phyloP scores from a whole-genome alignment of 2,888 invertebrate genomes.

The Schizaphis graminum region DNA sequence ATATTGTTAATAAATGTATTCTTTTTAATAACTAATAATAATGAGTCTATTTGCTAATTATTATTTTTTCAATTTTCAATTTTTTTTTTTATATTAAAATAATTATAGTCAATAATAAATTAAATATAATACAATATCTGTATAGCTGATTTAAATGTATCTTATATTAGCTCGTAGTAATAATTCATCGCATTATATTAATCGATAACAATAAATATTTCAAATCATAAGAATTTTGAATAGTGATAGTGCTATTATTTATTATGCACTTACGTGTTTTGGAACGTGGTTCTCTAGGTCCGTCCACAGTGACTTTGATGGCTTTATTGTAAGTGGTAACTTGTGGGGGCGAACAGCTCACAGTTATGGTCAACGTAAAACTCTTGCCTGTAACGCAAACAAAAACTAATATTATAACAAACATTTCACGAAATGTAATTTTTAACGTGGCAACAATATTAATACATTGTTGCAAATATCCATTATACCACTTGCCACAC shows the following conservation, averaged over 20 bases:
- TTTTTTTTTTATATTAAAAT: too few species aligned
- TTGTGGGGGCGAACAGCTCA: slow-evolving; percentile 95
- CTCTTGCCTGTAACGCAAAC: slow-evolving; percentile 86
- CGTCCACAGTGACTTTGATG: slow-evolving; percentile 98
- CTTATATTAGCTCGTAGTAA: not conserved
- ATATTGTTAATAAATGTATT: too few species aligned
- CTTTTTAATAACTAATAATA: not conserved
- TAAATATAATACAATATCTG: not conserved
- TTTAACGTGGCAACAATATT: not conserved
- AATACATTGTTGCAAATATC: not conserved
- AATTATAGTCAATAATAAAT: not conserved
- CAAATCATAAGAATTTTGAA: not conserved
- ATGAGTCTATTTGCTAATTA: not conserved
- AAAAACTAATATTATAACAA: slow-evolving; percentile 65
- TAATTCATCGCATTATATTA: not conserved
- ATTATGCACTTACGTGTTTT: slow-evolving; percentile 85
- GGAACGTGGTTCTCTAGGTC: slow-evolving; percentile 94
- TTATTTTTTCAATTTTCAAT: not conserved
- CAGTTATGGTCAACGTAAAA: slow-evolving; percentile 95
- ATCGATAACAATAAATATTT: not conserved
- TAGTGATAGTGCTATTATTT: not conserved
- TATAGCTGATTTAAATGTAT: not conserved
- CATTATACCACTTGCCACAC: not conserved
- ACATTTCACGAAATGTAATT: not conserved
- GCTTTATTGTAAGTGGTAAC: slow-evolving; percentile 96